These are phyloP conservation scores for Galbula dea DNA, from an alignment of 2,113 vertebrate species.

Conservation along the genomic window DNA sequence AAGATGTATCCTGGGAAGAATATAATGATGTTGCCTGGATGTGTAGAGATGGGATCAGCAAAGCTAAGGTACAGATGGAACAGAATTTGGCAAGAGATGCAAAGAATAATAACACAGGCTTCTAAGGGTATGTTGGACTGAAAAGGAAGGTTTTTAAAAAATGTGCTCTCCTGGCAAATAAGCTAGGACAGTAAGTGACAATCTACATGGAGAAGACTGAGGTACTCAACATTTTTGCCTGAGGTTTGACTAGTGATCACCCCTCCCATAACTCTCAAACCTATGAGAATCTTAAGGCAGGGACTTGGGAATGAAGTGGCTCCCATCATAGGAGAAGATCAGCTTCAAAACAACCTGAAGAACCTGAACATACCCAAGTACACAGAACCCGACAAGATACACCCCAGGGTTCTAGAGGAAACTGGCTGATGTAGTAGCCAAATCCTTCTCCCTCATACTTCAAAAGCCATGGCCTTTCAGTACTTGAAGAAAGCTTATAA, in stretches of 20 bases:
- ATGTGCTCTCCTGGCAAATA: background rate
- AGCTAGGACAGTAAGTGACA: background rate
- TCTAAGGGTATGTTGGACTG: background rate
- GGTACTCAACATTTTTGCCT: background rate
- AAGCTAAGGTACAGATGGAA: background rate
- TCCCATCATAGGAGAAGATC: background rate
- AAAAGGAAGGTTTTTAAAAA: background rate
- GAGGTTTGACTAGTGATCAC: background rate
- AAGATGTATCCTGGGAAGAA: background rate
- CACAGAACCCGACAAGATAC: fast-evolving
- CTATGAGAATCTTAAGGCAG: background rate
- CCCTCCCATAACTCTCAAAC: background rate
- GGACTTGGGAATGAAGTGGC: background rate
- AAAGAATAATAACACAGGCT: background rate
- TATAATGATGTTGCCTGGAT: background rate
- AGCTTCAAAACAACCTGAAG: background rate
- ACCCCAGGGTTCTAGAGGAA: background rate
- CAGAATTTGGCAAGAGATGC: background rate
- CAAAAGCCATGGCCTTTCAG: background rate
- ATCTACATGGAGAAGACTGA: background rate
- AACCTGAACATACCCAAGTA: background rate
- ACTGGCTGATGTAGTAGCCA: background rate
- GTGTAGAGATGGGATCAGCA: background rate
- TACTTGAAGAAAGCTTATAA: background rate
- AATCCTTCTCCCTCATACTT: background rate